Base-by-base conservation (phyloP, 2,113 vertebrate species). In the Nycticebus coucang region DNA sequence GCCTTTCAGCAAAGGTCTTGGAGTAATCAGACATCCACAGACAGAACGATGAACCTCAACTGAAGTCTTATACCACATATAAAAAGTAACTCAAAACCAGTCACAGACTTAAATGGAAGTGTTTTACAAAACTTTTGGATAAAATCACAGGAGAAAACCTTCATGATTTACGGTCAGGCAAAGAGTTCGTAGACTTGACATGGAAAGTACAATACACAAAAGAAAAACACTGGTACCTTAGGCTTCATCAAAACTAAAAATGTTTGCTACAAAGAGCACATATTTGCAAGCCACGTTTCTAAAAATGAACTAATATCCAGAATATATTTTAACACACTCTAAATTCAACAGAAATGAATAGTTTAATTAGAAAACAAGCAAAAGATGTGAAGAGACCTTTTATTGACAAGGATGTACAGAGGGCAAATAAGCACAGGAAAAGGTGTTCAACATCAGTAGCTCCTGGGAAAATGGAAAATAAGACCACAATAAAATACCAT, bases 71-170 rank as follows among this genome's bases (percentile, higher is more conserved):
- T 17, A 68, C 41, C 8, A 68, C 28, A 74, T 33, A 78, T 9
- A 89, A 89, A 94, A 69, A 64, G 28, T 64, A 90, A 90, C 62
- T 89, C 53, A 64, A 57, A 72, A 78, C 82, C 26, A 28, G 22
- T 50, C 57, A 80, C 19, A 69, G 6, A 60, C 6, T 80, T 89
- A 55, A 75, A 79, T 59, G 18, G n/a, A 68, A 85, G 22, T 53
- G 21, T 75, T 81, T 80, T 37, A 60, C 17, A 89, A 71, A 75
- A 62, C 12, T 11, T 89, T 69, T 82, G 85, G 22, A 10, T 71
- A 35, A 89, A 60, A 86, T 69, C 9, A 78, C 14, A 85, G 19
- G 11, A 66, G 74, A 77, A 82, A 93, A 50, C 41, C 18, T 85
- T 86, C 19, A 71, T 66, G 18, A 82, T 89, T 55, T 57, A 87